Conservation (phyloP, 2,797 vertebrate genomes). For the Melanogrammus aeglefinus region DNA sequence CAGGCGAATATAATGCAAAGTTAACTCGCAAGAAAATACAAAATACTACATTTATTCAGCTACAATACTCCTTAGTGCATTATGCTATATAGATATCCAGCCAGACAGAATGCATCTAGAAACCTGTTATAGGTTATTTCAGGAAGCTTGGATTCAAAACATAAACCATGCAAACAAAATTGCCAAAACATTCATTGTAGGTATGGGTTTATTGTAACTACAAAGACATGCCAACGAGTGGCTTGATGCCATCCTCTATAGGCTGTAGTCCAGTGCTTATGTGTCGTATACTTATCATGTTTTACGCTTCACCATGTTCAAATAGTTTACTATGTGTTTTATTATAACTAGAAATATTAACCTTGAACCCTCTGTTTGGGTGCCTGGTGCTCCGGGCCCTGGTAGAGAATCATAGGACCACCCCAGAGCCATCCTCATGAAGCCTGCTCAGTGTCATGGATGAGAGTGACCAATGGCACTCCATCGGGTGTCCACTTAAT, state of each 20-base stretch:
- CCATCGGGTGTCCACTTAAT: background rate
- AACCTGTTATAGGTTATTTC: background rate
- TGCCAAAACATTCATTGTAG: background rate
- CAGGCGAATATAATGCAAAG: conserved; percentile 29
- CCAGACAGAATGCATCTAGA: background rate
- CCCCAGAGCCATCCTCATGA: background rate
- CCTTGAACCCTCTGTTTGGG: background rate
- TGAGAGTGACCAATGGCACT: background rate
- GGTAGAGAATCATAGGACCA: background rate
- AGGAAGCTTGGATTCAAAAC: background rate
- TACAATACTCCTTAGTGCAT: background rate
- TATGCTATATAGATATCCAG: background rate
- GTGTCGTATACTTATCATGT: background rate
- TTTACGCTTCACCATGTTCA: background rate
- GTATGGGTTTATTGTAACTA: background rate
- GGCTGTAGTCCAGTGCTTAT: background rate
- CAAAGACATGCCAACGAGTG: background rate
- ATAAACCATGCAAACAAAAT: background rate
- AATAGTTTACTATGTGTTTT: background rate
- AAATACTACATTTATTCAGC: background rate
- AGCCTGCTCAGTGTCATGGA: background rate
- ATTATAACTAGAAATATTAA: background rate
- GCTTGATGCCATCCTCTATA: background rate
- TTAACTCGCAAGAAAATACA: background rate
- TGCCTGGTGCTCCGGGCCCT: background rate